Evolutionary conservation across 2,113 vertebrate genomes (phyloP), one percentile per base, ranked within the genome.

Genomic region (Forbesichthys papilliferus): DNA sequence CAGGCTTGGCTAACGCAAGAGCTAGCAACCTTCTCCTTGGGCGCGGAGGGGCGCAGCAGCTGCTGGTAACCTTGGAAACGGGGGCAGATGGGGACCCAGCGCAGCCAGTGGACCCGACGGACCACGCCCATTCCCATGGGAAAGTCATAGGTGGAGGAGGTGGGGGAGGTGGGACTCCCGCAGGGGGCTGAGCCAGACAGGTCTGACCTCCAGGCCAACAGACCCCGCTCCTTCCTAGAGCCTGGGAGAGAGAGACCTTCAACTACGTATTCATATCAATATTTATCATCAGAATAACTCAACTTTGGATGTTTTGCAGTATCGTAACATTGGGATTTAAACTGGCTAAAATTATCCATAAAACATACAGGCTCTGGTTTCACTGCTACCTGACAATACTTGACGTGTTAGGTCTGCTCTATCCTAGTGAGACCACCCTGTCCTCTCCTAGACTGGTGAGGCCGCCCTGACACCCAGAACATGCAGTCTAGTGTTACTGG

Each of bases 141-240:
- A 42, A 61, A 61, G 13, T 61, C 59, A 10, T 61, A 61, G 36
- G 59, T 47, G 59, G 59, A 47, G 59, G 59, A 10, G 59, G 13
- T 14, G 58, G 27, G 6, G 59, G 59, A 10, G 59, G 13, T 14
- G 58, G 27, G 6, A 33, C 18, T 5, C 6, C 11, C 7, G 20
- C 8, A 12, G 59, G 42, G 42, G 59, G 58, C 33, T 14, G 10
- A 12, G 58, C 36, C 58, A 8, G 34, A 13, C 5, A 34, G 8
- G 3, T 46, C 58, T 3, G 57, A 7, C 57, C 27, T 11, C 57
- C 42, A 46, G 13, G 16, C 59, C 59, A 61, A 47, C 36, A 61
- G 59, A 9, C 59, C 59, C 10, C 59, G 36, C n/a, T 61, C 59
- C 14, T 47, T 16, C 16, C n/a, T 61, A 8, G 59, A n/a, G 59